These are phyloP conservation scores for Oreochromis mossambicus DNA, from an alignment of 2,797 vertebrate species.

Conservation along the genomic window DNA sequence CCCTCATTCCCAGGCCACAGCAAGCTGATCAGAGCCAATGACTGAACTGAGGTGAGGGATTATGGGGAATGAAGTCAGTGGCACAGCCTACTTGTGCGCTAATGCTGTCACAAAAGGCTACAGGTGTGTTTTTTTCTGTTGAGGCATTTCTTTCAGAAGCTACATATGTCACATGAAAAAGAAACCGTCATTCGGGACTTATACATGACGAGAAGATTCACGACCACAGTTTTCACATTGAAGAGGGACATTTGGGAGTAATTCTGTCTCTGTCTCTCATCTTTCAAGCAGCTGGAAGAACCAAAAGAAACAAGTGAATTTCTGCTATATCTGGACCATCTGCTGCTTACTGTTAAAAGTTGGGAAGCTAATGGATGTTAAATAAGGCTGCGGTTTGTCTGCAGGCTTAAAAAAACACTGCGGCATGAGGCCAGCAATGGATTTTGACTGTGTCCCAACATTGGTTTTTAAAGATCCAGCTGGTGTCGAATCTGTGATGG, in stretches of 20 bases:
- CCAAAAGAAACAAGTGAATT: conserved; percentile 16
- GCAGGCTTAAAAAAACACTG: not conserved
- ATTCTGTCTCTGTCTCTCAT: not conserved
- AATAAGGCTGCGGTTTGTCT: conserved; percentile 44
- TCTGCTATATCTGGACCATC: conserved; percentile 19
- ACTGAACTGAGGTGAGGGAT: not conserved
- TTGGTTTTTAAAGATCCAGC: not conserved
- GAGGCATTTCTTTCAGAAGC: not conserved
- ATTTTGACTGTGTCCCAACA: not conserved
- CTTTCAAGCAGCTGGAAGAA: conserved; percentile 21
- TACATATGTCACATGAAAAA: not conserved
- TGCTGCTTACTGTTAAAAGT: conserved; percentile 30
- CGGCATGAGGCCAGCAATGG: not conserved
- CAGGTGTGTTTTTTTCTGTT: not conserved
- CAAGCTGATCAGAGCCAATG: not conserved
- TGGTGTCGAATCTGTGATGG: not conserved
- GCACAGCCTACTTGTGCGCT: not conserved
- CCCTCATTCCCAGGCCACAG: conserved; percentile 25
- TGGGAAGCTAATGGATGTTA: conserved; percentile 41
- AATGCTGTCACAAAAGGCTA: not conserved
- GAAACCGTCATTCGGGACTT: not conserved
- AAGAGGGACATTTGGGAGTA: not conserved
- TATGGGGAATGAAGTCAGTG: conserved; percentile 15
- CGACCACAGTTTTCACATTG: not conserved
- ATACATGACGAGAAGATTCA: not conserved